Evolutionary conservation across 2,797 vertebrate genomes (phyloP).

Genomic region (Cercopithecus mitis): DNA sequence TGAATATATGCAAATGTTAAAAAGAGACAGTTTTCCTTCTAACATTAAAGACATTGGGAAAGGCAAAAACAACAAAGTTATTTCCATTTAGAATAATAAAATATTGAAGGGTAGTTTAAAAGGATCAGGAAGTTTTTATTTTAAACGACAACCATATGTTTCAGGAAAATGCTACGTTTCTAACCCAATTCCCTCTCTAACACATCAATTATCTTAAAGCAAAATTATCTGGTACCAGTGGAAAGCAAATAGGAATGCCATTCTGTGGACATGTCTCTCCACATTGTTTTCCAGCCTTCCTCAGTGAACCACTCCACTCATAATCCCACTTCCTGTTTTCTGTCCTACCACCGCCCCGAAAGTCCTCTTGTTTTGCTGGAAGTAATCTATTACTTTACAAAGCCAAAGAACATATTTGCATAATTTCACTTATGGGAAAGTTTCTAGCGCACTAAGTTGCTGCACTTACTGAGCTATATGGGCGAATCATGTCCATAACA

Average conservation of each 20-base stretch:
- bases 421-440: background rate
- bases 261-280: accelerated
- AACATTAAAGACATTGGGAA: background rate
- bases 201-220: background rate
- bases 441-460: background rate
- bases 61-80: background rate
- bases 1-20: background rate
- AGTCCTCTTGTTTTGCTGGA: background rate
- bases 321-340: background rate
- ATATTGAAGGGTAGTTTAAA: background rate
- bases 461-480: background rate
- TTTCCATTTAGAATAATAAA: background rate
- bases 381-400: background rate
- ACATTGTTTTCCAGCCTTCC: background rate
- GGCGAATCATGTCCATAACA: background rate
- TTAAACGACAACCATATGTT: background rate
- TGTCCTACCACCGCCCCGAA: background rate
- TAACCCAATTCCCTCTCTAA: background rate
- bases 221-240: background rate
- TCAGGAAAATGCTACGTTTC: background rate
- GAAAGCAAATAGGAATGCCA: background rate
- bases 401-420: background rate
- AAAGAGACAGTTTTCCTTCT: background rate
- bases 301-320: accelerated
- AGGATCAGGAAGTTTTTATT: background rate